Percentiles rank a stretch among this genome's conserved stretches.
These are phyloP conservation scores for Distichodus sexfasciatus DNA, from an alignment of 2,797 vertebrate species.

Conservation along the genomic window DNA sequence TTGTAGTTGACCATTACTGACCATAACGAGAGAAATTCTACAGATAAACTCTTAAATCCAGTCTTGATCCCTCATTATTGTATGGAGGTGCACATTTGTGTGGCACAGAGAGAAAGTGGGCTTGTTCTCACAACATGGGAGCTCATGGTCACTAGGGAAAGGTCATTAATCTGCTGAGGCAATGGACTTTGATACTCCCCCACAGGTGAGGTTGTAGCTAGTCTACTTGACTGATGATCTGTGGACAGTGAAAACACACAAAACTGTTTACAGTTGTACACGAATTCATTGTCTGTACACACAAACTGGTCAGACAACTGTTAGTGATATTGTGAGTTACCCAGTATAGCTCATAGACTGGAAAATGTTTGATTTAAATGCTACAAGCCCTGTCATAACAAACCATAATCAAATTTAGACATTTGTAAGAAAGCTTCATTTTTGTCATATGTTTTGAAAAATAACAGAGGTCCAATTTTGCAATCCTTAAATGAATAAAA, in stretches of 20 bases:
- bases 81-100: no score
- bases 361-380: background rate
- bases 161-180: background rate
- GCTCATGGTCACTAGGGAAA: background rate
- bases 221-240: background rate
- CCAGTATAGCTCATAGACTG: background rate
- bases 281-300: background rate
- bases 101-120: background rate
- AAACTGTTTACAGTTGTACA: slow-evolving; percentile 8
- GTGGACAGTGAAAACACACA: slow-evolving; percentile 9
- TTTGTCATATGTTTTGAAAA: no score
- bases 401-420: no score
- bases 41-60: slow-evolving; percentile 28
- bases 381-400: no score
- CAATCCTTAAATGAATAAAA: no score
- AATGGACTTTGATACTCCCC: background rate
- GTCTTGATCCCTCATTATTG: no score
- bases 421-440: no score
- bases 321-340: background rate
- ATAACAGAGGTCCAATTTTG: no score
- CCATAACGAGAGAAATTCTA: no score
- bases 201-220: background rate
- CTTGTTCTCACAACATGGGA: background rate
- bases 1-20: no score
- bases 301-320: background rate